Conservation (phyloP, 2,797 vertebrate genomes). For the Liasis olivaceus region DNA sequence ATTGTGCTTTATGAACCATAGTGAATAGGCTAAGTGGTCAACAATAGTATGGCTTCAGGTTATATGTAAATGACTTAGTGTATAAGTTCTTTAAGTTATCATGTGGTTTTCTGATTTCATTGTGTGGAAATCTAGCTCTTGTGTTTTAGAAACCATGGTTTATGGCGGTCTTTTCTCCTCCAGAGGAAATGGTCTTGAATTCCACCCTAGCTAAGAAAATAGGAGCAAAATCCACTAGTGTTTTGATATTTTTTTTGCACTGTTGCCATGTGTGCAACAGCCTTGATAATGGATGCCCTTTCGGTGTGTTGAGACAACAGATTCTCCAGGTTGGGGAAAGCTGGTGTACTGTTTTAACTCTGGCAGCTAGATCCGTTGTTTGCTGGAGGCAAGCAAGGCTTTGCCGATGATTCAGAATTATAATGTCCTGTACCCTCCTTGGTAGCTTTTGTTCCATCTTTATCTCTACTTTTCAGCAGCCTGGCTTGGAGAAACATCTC, state of each 20-base stretch:
- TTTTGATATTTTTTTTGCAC: not conserved
- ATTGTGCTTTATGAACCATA: too few species aligned
- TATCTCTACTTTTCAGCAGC: slow-evolving; percentile 2
- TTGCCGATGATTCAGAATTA: not conserved
- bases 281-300: not conserved
- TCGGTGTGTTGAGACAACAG: not conserved
- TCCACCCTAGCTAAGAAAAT: not conserved
- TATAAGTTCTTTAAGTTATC: not conserved
- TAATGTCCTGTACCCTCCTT: not conserved
- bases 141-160: not conserved
- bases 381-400: not conserved
- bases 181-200: not conserved
- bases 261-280: not conserved
- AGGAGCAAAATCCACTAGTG: not conserved
- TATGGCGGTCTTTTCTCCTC: not conserved
- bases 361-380: not conserved
- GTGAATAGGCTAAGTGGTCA: not conserved
- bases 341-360: not conserved
- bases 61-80: not conserved
- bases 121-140: not conserved
- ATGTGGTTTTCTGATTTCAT: not conserved
- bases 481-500: not conserved
- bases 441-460: not conserved
- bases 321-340: not conserved
- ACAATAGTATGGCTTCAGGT: not conserved